Percentiles rank a stretch among this genome's conserved stretches.
phyloP scores from a whole-genome alignment of 2,113 vertebrate genomes.

The Trochalopteron elliotii region DNA sequence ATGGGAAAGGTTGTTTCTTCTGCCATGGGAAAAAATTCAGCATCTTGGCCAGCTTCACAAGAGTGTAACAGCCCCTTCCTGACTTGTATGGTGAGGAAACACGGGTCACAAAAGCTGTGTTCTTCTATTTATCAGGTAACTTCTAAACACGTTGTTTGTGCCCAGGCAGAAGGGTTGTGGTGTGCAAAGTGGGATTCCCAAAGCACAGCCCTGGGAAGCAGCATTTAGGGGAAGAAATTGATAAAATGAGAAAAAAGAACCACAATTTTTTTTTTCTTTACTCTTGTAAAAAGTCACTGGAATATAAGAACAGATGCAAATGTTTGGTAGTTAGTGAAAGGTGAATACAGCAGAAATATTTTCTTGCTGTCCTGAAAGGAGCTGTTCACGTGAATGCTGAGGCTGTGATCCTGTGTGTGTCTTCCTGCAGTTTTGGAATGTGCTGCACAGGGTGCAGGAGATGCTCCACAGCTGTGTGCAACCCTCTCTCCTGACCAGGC shows the following conservation, averaged over 20 bases:
- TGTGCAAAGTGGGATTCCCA: neutral
- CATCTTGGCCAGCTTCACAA: neutral
- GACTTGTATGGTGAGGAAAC: neutral
- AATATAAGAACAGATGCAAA: neutral
- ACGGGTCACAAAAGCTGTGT: neutral
- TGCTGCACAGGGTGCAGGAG: neutral
- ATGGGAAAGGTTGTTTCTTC: neutral
- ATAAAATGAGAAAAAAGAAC: neutral
- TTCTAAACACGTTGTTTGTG: neutral
- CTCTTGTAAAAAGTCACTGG: neutral
- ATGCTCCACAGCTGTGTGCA: neutral
- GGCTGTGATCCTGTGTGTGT: neutral
- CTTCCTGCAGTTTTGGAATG: neutral
- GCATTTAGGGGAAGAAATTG: neutral
- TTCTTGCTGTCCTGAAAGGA: neutral
- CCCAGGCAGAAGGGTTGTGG: neutral
- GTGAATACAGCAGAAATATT: neutral
- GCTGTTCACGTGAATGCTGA: neutral
- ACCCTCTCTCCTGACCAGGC: neutral
- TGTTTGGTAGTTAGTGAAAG: neutral
- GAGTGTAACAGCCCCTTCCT: neutral
- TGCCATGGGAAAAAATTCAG: neutral
- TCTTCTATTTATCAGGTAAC: neutral
- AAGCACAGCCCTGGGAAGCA: neutral
- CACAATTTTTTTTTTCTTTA: neutral